phyloP scores from a whole-genome alignment of 2,797 vertebrate species.

The Buphagus erythrorhynchus region DNA sequence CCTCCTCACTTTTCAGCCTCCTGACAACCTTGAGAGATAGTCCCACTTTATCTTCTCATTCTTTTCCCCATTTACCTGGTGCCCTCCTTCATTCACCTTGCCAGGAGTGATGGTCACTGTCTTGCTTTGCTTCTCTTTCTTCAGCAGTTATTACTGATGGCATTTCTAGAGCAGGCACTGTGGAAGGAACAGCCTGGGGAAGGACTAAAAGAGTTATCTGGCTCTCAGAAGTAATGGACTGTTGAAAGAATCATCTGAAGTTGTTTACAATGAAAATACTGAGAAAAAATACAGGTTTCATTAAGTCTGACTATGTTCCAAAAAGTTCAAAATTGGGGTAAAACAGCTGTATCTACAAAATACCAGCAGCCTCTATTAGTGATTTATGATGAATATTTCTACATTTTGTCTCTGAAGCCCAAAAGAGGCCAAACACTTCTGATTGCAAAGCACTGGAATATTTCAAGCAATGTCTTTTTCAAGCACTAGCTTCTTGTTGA shows the following conservation, averaged over 20 bases:
- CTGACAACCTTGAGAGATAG: rapidly evolving
- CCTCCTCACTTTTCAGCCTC: neutral
- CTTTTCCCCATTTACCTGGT: rapidly evolving
- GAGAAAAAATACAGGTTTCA: neutral
- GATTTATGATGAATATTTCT: neutral
- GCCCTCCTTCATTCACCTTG: neutral
- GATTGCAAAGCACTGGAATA: neutral
- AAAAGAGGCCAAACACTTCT: neutral
- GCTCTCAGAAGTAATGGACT: neutral
- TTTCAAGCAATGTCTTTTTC: neutral
- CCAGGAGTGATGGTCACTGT: neutral
- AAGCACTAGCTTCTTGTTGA: neutral
- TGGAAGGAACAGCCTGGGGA: neutral
- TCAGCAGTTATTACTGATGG: rapidly evolving
- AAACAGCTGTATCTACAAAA: neutral
- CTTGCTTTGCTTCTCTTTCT: neutral
- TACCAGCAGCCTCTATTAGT: neutral
- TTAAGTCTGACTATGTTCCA: neutral
- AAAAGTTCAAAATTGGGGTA: neutral
- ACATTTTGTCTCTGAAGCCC: neutral
- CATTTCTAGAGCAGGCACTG: neutral
- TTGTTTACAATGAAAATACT: neutral
- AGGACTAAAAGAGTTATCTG: neutral
- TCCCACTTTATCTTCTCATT: neutral
- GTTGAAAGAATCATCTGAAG: neutral